Percentiles rank a stretch among this genome's conserved stretches.
These are phyloP conservation scores for Epsilonema sp. DNA, from an alignment of 2,888 invertebrate species.

Conservation along the genomic window DNA sequence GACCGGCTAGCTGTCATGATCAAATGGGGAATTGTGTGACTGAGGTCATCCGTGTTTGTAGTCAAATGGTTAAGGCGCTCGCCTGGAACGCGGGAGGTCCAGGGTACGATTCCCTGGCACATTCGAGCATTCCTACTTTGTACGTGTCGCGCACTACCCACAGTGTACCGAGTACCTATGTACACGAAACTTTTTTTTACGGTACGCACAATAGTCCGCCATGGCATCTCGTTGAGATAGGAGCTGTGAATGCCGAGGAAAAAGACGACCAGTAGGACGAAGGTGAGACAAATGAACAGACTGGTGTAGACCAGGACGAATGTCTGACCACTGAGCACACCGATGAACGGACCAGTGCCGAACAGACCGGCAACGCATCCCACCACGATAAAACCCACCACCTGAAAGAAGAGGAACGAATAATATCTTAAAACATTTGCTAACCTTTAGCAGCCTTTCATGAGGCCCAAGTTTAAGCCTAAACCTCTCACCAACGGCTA, in stretches of 20 bases:
- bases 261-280: conserved; percentile 8
- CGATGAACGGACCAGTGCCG: conserved; percentile 8
- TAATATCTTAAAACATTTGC: not conserved
- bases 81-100: too few relatives aligned
- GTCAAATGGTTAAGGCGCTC: too few relatives aligned
- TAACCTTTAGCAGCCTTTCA: not conserved
- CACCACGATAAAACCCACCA: conserved; percentile 8
- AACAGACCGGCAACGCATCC: conserved; percentile 7
- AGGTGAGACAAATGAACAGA: conserved; percentile 9
- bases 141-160: too few relatives aligned
- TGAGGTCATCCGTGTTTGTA: too few relatives aligned
- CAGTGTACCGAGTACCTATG: too few relatives aligned
- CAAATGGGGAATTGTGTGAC: too few relatives aligned
- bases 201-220: conserved; percentile 9
- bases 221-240: conserved; percentile 4
- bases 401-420: not conserved
- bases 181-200: too few relatives aligned
- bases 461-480: too few relatives aligned
- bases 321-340: conserved; percentile 7
- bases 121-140: too few relatives aligned
- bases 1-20: too few relatives aligned
- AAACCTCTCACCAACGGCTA: too few relatives aligned
- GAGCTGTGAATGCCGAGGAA: conserved; percentile 8
- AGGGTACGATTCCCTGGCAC: too few relatives aligned
- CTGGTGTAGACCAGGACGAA: conserved; percentile 7